Conservation (phyloP, 2,797 vertebrate genomes). For the Pelodytes ibericus region DNA sequence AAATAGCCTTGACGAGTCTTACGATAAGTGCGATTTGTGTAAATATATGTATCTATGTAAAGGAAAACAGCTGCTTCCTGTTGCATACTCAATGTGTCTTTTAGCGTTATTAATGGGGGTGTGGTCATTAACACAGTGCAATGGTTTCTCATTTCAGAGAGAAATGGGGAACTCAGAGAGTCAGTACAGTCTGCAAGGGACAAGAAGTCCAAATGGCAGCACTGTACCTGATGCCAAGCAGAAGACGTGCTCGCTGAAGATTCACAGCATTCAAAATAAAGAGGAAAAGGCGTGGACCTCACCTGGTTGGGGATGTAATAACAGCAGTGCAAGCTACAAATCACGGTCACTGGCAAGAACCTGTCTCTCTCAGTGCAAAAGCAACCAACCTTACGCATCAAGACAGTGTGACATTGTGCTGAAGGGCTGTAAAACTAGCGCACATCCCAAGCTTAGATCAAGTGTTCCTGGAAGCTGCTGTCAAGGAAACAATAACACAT, state of each 20-base stretch:
- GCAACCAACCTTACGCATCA: slow-evolving; percentile 79
- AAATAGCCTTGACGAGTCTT: too few relatives aligned
- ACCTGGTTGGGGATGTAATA: slow-evolving; percentile 80
- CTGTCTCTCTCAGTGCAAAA: slow-evolving; percentile 88
- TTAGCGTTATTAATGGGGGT: slow-evolving; percentile 25
- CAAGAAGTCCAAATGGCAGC: slow-evolving; percentile 76
- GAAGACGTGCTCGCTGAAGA: slow-evolving; percentile 84
- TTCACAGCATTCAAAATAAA: slow-evolving; percentile 78
- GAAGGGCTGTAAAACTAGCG: slow-evolving; percentile 70
- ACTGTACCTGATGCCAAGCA: slow-evolving; percentile 77
- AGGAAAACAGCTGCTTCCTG: slow-evolving; percentile 34
- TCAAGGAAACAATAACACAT: slow-evolving; percentile 60
- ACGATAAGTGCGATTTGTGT: background rate
- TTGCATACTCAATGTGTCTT: background rate
- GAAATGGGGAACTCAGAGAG: slow-evolving; percentile 96
- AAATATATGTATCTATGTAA: background rate
- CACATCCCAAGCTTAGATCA: slow-evolving; percentile 63
- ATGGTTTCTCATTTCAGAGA: slow-evolving; percentile 68
- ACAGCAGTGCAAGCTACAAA: slow-evolving; percentile 77
- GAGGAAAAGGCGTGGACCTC: slow-evolving; percentile 79
- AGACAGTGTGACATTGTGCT: slow-evolving; percentile 75
- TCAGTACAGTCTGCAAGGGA: slow-evolving; percentile 90
- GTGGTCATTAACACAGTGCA: slow-evolving; percentile 45
- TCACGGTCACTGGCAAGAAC: slow-evolving; percentile 83
- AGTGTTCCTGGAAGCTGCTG: slow-evolving; percentile 61